phyloP scores from a whole-genome alignment of 1,140 invertebrate species.

The Heliconius eleuchia region DNA sequence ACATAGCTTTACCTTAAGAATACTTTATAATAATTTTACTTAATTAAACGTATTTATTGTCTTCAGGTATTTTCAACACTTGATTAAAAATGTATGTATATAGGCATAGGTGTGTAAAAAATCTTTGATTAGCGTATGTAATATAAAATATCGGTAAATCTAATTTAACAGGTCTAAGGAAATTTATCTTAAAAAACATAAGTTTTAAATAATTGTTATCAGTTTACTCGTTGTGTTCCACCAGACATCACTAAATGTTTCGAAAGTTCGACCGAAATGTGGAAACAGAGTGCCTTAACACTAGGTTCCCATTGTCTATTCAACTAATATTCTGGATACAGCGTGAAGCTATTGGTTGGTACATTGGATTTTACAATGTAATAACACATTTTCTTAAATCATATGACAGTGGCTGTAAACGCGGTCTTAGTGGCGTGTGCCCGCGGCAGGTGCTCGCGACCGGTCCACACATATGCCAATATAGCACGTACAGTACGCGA shows the following conservation, averaged over 20 bases:
- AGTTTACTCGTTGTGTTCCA: too few species aligned
- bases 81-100: too few species aligned
- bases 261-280: too few species aligned
- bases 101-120: background rate
- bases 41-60: background rate
- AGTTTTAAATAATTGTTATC: too few species aligned
- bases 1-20: slow-evolving; percentile 21
- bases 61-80: too few species aligned
- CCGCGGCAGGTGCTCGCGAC: slow-evolving; percentile 68
- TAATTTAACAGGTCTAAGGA: background rate
- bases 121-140: background rate
- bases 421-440: slow-evolving; percentile 64
- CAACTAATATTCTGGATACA: too few species aligned
- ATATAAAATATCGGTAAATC: background rate
- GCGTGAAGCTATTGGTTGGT: too few species aligned
- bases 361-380: too few species aligned
- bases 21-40: background rate
- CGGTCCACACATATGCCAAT: slow-evolving; percentile 47
- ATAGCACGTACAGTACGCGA: slow-evolving; percentile 25
- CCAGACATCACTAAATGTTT: too few species aligned
- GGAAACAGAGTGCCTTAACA: too few species aligned
- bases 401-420: background rate
- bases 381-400: background rate
- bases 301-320: too few species aligned
- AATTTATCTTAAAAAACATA: too few species aligned